Conservation (phyloP, 2,888 invertebrate species). For the Rapana venosa region DNA sequence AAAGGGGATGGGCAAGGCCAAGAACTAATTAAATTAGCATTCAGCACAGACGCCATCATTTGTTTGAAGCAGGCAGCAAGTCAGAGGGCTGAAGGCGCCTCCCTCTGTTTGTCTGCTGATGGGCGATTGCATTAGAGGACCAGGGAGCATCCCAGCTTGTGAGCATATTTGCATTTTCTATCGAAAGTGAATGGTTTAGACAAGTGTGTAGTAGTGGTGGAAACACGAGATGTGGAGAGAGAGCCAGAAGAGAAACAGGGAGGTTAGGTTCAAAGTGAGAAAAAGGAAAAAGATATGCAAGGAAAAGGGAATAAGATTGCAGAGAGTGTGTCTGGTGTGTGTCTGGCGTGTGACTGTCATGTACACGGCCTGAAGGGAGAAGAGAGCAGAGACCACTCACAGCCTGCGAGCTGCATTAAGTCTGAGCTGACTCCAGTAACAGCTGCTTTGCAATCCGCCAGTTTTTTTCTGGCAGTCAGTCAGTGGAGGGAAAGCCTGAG, state of each 20-base stretch:
- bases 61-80: constrained; percentile 28
- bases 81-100: constrained; percentile 15
- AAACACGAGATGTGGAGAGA: background rate
- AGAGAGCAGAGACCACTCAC: background rate
- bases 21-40: constrained; percentile 37
- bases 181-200: constrained; percentile 32
- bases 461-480: no score
- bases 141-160: background rate
- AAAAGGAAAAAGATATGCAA: background rate
- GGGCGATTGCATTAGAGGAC: constrained; percentile 42
- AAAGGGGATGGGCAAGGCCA: background rate
- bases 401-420: no score
- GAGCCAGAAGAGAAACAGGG: background rate
- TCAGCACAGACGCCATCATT: constrained; percentile 43
- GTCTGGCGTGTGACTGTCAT: background rate
- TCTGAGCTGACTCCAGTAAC: background rate
- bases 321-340: no score
- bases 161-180: constrained; percentile 46
- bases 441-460: no score
- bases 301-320: background rate
- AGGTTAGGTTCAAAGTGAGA: background rate
- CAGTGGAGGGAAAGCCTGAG: no score
- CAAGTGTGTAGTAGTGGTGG: background rate
- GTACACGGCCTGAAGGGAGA: constrained; percentile 16
- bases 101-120: constrained; percentile 34